Evolutionary conservation across 1,140 invertebrate genomes (phyloP).

Genomic region (Asobara japonica): DNA sequence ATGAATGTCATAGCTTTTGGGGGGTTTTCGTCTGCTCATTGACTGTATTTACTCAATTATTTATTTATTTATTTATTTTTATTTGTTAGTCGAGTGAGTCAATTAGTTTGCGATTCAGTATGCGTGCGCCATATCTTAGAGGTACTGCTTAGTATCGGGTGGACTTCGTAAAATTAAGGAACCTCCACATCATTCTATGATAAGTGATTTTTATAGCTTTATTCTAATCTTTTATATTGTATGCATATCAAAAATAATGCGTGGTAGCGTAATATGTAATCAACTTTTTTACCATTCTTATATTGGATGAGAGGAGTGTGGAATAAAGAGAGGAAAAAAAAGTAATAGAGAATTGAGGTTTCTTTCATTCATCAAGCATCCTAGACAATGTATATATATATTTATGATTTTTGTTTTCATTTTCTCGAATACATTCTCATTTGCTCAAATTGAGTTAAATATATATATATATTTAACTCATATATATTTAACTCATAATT

Average conservation of each 20-base stretch:
- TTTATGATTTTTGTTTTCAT: too few species aligned
- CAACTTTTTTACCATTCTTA: background rate
- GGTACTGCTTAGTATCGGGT: background rate
- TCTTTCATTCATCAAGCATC: too few species aligned
- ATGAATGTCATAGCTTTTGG: too few species aligned
- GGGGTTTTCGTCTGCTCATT: background rate
- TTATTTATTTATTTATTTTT: background rate
- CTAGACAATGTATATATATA: too few species aligned
- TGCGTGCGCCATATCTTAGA: background rate
- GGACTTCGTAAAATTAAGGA: background rate
- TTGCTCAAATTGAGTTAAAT: too few species aligned
- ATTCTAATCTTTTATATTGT: background rate
- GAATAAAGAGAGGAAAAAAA: background rate
- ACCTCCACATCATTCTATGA: background rate
- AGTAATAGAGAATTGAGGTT: too few species aligned
- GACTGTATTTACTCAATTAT: background rate
- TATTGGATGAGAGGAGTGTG: background rate
- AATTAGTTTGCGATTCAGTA: too few species aligned
- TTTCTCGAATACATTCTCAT: too few species aligned
- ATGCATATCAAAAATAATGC: background rate
- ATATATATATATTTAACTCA: too few species aligned
- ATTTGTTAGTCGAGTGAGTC: background rate
- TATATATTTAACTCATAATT: too few species aligned
- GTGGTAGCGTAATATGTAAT: background rate
- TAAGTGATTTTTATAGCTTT: background rate